A percentile compares a stretch with the other conserved stretches of the same genome.
Evolutionary conservation across 2,888 invertebrate genomes (phyloP).

Genomic region (Portevinia maculata): DNA sequence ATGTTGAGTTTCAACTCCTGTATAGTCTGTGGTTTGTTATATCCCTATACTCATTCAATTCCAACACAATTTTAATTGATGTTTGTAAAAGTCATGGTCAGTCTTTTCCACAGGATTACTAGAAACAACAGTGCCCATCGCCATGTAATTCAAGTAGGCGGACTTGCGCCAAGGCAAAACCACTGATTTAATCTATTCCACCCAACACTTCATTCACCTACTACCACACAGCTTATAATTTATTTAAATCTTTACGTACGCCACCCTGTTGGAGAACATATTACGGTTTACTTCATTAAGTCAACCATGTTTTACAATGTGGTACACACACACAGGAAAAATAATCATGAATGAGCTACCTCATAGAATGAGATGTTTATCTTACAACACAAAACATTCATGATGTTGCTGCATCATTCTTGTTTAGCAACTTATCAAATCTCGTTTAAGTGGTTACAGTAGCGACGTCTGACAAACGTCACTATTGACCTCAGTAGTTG

Average conservation of each 20-base stretch:
- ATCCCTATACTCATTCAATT: too few relatives aligned
- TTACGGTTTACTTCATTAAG: slow-evolving; percentile 19
- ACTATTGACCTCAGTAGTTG: slow-evolving; percentile 51
- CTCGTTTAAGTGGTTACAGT: slow-evolving; percentile 54
- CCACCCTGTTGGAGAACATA: slow-evolving; percentile 19
- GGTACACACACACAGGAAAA: not conserved
- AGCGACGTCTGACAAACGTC: slow-evolving; percentile 49
- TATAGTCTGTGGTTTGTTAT: too few relatives aligned
- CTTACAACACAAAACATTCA: slow-evolving; percentile 25
- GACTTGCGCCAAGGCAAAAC: slow-evolving; percentile 13
- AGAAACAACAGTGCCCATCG: too few relatives aligned
- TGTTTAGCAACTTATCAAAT: slow-evolving; percentile 66
- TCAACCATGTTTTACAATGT: slow-evolving; percentile 20
- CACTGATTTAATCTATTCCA: slow-evolving; percentile 29
- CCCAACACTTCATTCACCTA: slow-evolving; percentile 34
- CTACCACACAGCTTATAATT: slow-evolving; percentile 38
- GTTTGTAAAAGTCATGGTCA: too few relatives aligned
- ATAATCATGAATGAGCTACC: slow-evolving; percentile 40
- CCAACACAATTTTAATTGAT: too few relatives aligned
- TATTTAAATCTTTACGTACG: slow-evolving; percentile 37
- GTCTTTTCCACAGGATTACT: too few relatives aligned
- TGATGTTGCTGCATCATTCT: slow-evolving; percentile 67
- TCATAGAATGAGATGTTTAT: slow-evolving; percentile 60
- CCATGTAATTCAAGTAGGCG: slow-evolving; percentile 10
- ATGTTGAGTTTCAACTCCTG: too few relatives aligned